Evolutionary conservation across 2,113 vertebrate genomes (phyloP).

Genomic region (Anhinga anhinga): DNA sequence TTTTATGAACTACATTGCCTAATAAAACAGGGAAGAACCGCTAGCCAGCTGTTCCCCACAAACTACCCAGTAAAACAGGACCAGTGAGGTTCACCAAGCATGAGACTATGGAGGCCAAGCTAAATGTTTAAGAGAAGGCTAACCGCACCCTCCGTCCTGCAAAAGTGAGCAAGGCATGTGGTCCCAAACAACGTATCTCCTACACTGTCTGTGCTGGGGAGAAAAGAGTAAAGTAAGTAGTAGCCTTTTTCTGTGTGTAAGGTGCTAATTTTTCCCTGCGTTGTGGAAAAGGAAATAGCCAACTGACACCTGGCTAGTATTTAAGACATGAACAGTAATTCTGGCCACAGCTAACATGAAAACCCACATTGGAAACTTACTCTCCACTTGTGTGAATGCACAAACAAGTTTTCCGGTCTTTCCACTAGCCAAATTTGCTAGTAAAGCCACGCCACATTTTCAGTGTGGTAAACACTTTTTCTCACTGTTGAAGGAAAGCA

Average conservation of each 20-base stretch:
- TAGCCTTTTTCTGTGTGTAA: background rate
- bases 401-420: slow-evolving; percentile 34
- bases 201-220: background rate
- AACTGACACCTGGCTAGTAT: background rate
- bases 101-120: background rate
- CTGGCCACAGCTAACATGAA: background rate
- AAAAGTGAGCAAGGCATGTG: background rate
- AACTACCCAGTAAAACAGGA: slow-evolving; percentile 26
- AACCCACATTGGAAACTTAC: background rate
- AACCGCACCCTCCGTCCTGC: background rate
- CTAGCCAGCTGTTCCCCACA: slow-evolving; percentile 37
- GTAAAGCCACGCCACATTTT: background rate
- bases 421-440: background rate
- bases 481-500: background rate
- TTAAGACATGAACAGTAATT: background rate
- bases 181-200: background rate
- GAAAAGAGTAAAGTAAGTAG: background rate
- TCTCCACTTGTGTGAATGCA: background rate
- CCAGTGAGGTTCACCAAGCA: slow-evolving; percentile 52
- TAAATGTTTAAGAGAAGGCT: slow-evolving; percentile 46
- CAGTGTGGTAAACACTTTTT: background rate
- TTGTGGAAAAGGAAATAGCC: slow-evolving; percentile 1
- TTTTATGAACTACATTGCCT: slow-evolving; percentile 46
- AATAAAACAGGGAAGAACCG: slow-evolving; percentile 46
- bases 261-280: background rate